Evolutionary conservation across 2,888 invertebrate species (phyloP), one percentile per base, ranked within the genome.

Genomic region (Drosophila phalerata): DNA sequence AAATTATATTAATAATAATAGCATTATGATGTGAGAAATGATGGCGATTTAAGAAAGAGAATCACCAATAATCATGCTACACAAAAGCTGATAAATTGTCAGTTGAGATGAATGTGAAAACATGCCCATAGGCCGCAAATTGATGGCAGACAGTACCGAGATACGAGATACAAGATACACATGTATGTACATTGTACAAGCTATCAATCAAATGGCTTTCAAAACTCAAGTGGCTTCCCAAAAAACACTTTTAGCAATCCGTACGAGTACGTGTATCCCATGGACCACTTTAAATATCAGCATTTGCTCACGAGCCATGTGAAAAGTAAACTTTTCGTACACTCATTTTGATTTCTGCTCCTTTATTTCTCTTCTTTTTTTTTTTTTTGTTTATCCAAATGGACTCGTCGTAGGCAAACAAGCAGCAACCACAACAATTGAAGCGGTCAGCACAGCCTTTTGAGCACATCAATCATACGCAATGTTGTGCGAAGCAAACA

Each of bases 401-500:
- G n/a, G n/a, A n/a, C n/a, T n/a, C n/a, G n/a, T n/a, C 51, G 76
- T 73, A 71, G 64, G 85, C 66, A 78, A 81, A 81, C 72, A 82
- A 34, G 28, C 19, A 49, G 47, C 64, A 47, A 58, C 38, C 57
- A 51, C 66, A 79, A 51, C 58, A 79, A 69, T 65, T 67, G 60
- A 72, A 63, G 57, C 73, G 73, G 73, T 53, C 51, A 38, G 53
- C 63, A 49, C 34, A 57, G 62, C 38, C 79, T 60, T 74, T 70
- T 81, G 80, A 71, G 66, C 85, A 85, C 85, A 84, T 84, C 83
- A 87, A 84, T 84, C 83, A 84, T 84, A 84, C 83, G 83, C 85
- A 74, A 48, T 49, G 83, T 70, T 81, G 79, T 77, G 45, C 72
- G 69, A 17, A 45, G 55, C 67, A 84, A 84, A 77, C 79, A 83